Evolutionary conservation across 2,888 invertebrate genomes (phyloP), one percentile per base, ranked within the genome.

Genomic region (Stictocephala bisonia): DNA sequence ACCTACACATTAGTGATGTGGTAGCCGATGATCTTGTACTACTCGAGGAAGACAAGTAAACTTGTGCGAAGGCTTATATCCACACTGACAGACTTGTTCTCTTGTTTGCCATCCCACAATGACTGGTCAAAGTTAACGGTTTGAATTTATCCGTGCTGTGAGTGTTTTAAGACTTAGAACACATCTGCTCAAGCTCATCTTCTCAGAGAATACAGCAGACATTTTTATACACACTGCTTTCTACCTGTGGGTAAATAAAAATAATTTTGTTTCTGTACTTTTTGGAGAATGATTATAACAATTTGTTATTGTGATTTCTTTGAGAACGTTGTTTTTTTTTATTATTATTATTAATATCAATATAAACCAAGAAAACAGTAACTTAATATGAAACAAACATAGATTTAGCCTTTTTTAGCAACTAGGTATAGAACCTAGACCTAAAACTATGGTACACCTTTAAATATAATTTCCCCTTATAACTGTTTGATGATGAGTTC

Each of bases 1-100:
- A 96, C 85, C 89, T 96, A 81, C 96, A 96, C 89, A 96, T 96
- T 85, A 95, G 95, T 84, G 96, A 96, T 88, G 95, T 95, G 83
- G 94, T 96, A 82, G 95, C 95, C 85, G 95, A 96, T 85, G 96
- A 95, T 87, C 89, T 96, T 86, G 95, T 95, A 84, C 88, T 93
- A 83, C 88, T 94, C 78, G 89, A 89, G 81, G 89, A 88, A 83
- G 90, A 89, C 84, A 87, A 90, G 87, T 91, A 90, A 72, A 72
- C 51, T 11, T 50, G 11, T 22, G 24, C 24, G 51, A 51, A 26
- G 51, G 24, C 51, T 51, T 51, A 22, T 26, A 13, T 51, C 24
- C 44, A 44, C 50, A 22, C 22, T 50, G 50, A 7, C 51, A 51
- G 24, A 26, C 26, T 51, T 24, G 24, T n/a, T n/a, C n/a, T n/a